Conservation (phyloP, 2,888 invertebrate species). For the Acrocyrtus sp. region DNA sequence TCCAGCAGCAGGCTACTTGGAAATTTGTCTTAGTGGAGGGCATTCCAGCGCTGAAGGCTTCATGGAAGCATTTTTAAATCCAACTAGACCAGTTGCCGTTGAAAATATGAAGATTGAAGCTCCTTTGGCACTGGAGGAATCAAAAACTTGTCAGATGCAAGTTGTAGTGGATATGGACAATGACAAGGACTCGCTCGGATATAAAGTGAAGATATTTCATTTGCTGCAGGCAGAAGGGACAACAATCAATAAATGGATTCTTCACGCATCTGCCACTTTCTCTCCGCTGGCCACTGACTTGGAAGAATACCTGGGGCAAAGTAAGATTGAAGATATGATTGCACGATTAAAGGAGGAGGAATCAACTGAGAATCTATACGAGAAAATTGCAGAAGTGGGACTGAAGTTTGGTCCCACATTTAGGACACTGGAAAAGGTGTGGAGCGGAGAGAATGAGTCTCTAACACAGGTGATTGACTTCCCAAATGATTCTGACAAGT, state of each 20-base stretch:
- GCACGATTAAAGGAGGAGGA: constrained; percentile 14
- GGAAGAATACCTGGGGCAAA: constrained; percentile 10
- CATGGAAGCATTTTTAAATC: constrained; percentile 9
- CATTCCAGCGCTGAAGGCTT: constrained; percentile 21
- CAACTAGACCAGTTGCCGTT: constrained; percentile 29
- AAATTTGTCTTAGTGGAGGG: constrained; percentile 40
- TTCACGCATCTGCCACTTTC: constrained; percentile 36
- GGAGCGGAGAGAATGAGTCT: constrained; percentile 22
- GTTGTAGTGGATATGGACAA: constrained; percentile 30
- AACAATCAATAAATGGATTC: constrained; percentile 22
- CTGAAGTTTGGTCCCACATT: constrained; percentile 41
- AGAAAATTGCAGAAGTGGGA: constrained; percentile 33
- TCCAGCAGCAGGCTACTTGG: constrained; percentile 45
- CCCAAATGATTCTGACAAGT: constrained; percentile 28
- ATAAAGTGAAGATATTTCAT: constrained; percentile 37
- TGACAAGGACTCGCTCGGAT: constrained; percentile 22
- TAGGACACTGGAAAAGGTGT: constrained; percentile 25
- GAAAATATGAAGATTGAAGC: constrained; percentile 44
- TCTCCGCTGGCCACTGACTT: constrained; percentile 19
- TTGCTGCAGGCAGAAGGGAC: constrained; percentile 24
- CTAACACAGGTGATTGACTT: constrained; percentile 13
- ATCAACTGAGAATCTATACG: constrained; percentile 19
- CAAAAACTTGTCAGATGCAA: constrained; percentile 24
- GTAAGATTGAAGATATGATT: constrained; percentile 12
- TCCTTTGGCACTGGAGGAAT: constrained; percentile 26